Evolutionary conservation across 2,113 vertebrate genomes (phyloP).

Genomic region (Ceyx cyanopectus): DNA sequence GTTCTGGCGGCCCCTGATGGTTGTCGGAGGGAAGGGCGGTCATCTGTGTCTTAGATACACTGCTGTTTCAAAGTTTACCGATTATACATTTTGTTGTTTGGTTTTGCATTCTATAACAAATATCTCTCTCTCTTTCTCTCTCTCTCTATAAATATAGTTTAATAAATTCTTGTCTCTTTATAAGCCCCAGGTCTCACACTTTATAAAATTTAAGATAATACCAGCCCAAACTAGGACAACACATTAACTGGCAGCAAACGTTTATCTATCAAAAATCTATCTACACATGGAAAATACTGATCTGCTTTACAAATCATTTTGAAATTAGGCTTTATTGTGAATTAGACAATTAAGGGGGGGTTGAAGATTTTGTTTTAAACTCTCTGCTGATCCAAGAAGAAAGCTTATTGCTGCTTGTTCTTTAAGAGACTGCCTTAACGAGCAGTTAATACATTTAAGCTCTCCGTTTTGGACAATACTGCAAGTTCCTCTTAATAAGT

Average conservation of each 20-base stretch:
- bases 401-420: not conserved
- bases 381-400: not conserved
- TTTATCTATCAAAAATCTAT: not conserved
- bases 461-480: not conserved
- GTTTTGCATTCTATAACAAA: too few relatives aligned
- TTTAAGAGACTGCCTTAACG: not conserved
- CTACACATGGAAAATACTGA: not conserved
- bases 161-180: too few relatives aligned
- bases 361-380: not conserved
- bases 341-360: not conserved
- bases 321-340: not conserved
- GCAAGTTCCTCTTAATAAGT: not conserved
- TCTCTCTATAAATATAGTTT: too few relatives aligned
- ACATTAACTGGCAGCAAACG: not conserved
- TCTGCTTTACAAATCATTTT: not conserved
- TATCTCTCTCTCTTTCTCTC: too few relatives aligned
- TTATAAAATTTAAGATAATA: too few relatives aligned
- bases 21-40: too few relatives aligned
- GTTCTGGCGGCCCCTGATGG: too few relatives aligned
- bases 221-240: not conserved
- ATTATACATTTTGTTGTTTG: too few relatives aligned
- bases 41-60: too few relatives aligned
- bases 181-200: too few relatives aligned
- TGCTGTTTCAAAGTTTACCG: too few relatives aligned
- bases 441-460: not conserved